phyloP scores from a whole-genome alignment of 2,797 vertebrate genomes.

The Nannoperca obscura region DNA sequence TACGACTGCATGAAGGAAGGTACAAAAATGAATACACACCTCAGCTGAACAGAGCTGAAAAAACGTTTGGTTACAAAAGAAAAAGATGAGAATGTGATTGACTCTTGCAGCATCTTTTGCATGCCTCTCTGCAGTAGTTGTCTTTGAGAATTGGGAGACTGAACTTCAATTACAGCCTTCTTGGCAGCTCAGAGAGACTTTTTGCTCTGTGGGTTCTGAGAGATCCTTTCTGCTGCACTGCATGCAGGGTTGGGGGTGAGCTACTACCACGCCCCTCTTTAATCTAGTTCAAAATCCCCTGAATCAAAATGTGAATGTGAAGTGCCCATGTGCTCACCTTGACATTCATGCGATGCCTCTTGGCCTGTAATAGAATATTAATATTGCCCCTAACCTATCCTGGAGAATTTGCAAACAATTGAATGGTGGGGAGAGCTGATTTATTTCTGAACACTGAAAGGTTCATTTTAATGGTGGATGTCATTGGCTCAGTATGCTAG shows the following conservation, averaged over 20 bases:
- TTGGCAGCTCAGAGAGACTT: constrained; percentile 35
- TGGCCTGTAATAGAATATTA: constrained; percentile 30
- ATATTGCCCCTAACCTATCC: constrained; percentile 7
- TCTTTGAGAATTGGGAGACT: constrained; percentile 24
- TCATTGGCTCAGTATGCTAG: neutral
- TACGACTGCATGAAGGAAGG: neutral
- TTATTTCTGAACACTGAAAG: neutral
- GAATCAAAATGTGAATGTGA: constrained; percentile 26
- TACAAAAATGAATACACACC: neutral
- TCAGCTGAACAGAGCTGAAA: neutral
- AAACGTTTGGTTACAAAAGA: neutral
- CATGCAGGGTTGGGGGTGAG: neutral
- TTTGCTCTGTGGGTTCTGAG: constrained; percentile 4
- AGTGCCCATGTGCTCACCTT: constrained; percentile 34
- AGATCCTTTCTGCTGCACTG: constrained; percentile 17
- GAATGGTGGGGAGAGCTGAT: neutral
- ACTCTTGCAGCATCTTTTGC: neutral
- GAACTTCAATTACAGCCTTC: constrained; percentile 15
- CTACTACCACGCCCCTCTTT: constrained; percentile 14
- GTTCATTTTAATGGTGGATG: constrained; percentile 18
- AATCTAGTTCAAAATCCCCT: constrained; percentile 19
- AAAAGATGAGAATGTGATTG: constrained; percentile 36
- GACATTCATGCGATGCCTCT: constrained; percentile 33
- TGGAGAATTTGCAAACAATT: constrained; percentile 31
- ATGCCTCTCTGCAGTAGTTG: constrained; percentile 15